Base-by-base conservation (phyloP, 2,797 vertebrate genomes). In the Tenualosa thibaudeaui region DNA sequence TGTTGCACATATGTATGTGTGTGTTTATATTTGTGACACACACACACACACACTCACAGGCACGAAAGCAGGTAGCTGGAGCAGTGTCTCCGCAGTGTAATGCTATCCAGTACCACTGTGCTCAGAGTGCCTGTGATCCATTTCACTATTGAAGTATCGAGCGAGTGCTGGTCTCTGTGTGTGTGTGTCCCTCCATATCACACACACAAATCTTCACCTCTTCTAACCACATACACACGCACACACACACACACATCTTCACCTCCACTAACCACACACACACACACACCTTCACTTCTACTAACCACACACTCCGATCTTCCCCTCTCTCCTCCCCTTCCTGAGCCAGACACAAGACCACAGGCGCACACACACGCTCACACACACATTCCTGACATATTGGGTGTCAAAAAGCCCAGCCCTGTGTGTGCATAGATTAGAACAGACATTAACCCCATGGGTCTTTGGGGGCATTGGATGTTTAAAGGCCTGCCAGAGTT, bases 121-220 rank as follows among this genome's bases (percentile, higher is more conserved):
- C 60, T 71, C 26, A 5, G 12, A 37, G 31, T 17, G 60, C 22
- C 68, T 71, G 68, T 71, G 68, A 71, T 71, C 68, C 68, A 71
- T 71, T 71, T 71, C 68, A 71, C 68, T 81, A 75, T 24, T 85
- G 84, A 82, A 85, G 85, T 87, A 85, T 85, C 43, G 86, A 87
- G 62, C 84, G 82, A 87, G 62, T 82, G 78, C 15, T 60, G 58
- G 86, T 83, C 75, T 81, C 51, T 2, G 24, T 85, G 84, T 71
- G 60, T 62, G 22, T 24, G 22, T 62, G n/a, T 83, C 82, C 82
- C 40, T 83, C 85, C 86, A 85, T 85, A 85, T 84, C 84, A 87
- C 62, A 3, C 68, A 19, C 68, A 53, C 51, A 53, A 4, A 53
- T 8, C 9, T 31, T 26, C 8, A 68, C n/a, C 60, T 62, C 60